A percentile compares a stretch with the other conserved stretches of the same genome.
These are phyloP conservation scores for Pycnomerus fuliginosus DNA, from an alignment of 2,888 invertebrate species.

Conservation along the genomic window DNA sequence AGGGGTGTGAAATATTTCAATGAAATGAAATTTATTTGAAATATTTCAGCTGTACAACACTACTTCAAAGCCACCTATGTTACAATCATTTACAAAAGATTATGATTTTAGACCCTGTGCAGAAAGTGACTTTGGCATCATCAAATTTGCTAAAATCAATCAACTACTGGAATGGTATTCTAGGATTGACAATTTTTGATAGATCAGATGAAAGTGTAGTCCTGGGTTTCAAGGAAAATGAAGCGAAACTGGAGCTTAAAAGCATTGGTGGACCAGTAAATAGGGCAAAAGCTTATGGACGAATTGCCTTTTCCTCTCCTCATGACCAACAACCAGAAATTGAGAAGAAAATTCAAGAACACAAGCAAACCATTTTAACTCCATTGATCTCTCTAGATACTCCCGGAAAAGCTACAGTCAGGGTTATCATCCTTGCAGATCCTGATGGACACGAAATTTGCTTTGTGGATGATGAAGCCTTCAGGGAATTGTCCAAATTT, in stretches of 20 bases:
- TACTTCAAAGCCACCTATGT: no score
- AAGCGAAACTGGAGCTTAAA: slow-evolving; percentile 76
- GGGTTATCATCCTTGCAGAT: slow-evolving; percentile 94
- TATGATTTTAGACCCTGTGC: slow-evolving; percentile 73
- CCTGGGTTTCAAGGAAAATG: slow-evolving; percentile 70
- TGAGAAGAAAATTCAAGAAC: slow-evolving; percentile 69
- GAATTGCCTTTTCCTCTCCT: slow-evolving; percentile 93
- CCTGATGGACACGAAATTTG: slow-evolving; percentile 98
- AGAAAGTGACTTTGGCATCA: slow-evolving; percentile 76
- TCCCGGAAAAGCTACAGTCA: slow-evolving; percentile 94
- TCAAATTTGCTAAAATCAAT: slow-evolving; percentile 74
- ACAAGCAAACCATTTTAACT: slow-evolving; percentile 76
- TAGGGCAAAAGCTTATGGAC: slow-evolving; percentile 88
- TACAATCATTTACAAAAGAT: no score
- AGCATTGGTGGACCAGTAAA: slow-evolving; percentile 73
- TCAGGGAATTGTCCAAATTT: slow-evolving; percentile 79
- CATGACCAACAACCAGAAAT: slow-evolving; percentile 73
- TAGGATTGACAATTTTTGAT: slow-evolving; percentile 71
- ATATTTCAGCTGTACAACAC: no score
- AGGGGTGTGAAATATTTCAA: no score
- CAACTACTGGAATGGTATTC: slow-evolving; percentile 80
- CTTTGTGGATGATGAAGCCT: slow-evolving; percentile 96
- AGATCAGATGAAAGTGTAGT: slow-evolving; percentile 62
- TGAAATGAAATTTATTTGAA: no score
- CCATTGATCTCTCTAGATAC: slow-evolving; percentile 92